Base-by-base conservation (phyloP, 2,797 vertebrate species). In the Brotula barbata region DNA sequence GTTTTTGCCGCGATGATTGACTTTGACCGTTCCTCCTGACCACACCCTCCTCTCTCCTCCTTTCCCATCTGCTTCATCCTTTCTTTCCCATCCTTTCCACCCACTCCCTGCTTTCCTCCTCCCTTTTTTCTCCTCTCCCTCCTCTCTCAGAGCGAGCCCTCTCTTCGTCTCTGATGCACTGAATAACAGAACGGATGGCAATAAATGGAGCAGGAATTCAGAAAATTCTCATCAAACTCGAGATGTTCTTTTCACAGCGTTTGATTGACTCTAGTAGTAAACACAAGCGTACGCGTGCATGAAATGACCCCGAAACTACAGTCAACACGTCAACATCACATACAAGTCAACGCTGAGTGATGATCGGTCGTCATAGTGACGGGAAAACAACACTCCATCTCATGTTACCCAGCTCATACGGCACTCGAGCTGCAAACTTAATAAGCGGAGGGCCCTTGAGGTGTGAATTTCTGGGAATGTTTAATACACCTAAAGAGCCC, bases 1-100 rank as follows among this genome's bases (percentile, higher is more conserved):
- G 68, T 4, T 36, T 41, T 53, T 22, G 22, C 51, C 50, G 64
- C 48, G 66, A 71, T 45, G 70, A 58, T 69, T 72, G 83, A 78
- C 62, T 49, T 34, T 14, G 63, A 34, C 49, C 34, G n/a, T 64
- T 67, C 42, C 66, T 44, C 44, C 39, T 2, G 46, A 67, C 47
- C 62, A 43, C 42, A 67, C 67, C 12, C 14, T 66, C 71, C 50
- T 15, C 42, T 44, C 12, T 19, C 4, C 8, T 28, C 25, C 8
- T 4, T 36, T 36, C 13, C 34, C 13, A 6, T 36, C 34, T 36
- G 9, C 13, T 14, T 10, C 34, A 3, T 12, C 13, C 14, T 44
- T 17, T 15, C 43, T 45, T 6, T 23, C 13, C 23, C 19, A 20
- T 17, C 33, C 47, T 51, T 28, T 13, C 47, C 21, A 9, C 36